Base-by-base conservation (phyloP, 53 echinoderm and acorn worm species). In the Temnopleurus reevesii region DNA sequence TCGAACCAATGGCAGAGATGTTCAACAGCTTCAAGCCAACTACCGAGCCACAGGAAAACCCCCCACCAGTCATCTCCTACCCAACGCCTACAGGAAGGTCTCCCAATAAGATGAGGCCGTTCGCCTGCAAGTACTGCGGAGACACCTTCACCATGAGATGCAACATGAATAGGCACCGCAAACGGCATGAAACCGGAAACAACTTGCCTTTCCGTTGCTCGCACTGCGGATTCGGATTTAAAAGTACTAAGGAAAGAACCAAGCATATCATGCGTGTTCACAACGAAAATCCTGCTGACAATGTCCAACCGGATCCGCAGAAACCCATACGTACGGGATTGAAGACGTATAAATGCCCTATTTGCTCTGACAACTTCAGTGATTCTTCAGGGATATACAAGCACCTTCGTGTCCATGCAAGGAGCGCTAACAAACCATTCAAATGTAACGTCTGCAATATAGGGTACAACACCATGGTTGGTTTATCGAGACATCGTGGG, bases 101-200 rank as follows among this genome's bases (percentile, higher is more conserved):
- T 19, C 8, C 79, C 25, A 46, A 26, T 3, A 64, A 87, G 71
- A 51, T 29, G 12, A 87, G 49, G 25, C 88, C 66, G 29, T 87
- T 66, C 10, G 31, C 65, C 18, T 87, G 88, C 35, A 51, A 51
- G 36, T 87, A 87, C 53, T 87, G 88, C 53, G 88, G 88, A 30
- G 88, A 87, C 31, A 66, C 65, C 4, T 87, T 66, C 71, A 87
- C 88, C 71, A 87, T 66, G 88, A 46, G 88, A 38, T 87, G 88
- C 88, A 87, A 87, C 71, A 87, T 87, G 88, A 87, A 66, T 28
- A 65, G 88, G 36, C 88, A 87, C 66, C 88, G 88, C 15, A 87
- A 87, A 29, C 46, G 88, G 61, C 88, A 87, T 53, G 88, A 87
- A 21, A 87, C 88, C 8, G 88, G 88, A 45, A 53, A 87, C 53